phyloP scores from a whole-genome alignment of 2,797 vertebrate genomes.

The Malurus splendens region DNA sequence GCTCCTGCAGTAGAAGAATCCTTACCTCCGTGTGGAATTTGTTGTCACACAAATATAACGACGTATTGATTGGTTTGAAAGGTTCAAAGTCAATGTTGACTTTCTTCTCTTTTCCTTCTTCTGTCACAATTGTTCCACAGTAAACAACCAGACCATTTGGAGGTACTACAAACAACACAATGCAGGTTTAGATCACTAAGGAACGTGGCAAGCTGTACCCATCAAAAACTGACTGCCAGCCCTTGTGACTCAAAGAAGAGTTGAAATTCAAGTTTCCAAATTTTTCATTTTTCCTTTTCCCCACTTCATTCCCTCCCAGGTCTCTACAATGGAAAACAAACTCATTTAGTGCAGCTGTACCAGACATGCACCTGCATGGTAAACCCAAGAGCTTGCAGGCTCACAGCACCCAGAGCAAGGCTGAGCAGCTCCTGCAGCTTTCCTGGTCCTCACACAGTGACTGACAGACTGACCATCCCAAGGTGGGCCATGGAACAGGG shows the following conservation, averaged over 20 bases:
- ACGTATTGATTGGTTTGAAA: constrained; percentile 99
- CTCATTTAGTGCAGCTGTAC: not conserved
- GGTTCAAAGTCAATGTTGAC: constrained; percentile 99
- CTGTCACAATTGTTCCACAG: constrained; percentile 99
- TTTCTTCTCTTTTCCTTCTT: constrained; percentile 99
- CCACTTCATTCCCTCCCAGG: not conserved
- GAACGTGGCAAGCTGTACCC: not conserved
- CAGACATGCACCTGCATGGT: not conserved
- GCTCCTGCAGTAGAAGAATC: not conserved
- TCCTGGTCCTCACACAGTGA: not conserved
- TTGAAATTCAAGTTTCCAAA: not conserved
- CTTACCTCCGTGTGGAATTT: constrained; percentile 99
- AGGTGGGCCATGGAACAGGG: not conserved
- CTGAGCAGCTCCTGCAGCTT: not conserved
- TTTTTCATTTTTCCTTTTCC: not conserved
- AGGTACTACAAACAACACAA: constrained; percentile 83
- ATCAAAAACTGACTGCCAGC: not conserved
- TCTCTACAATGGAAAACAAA: not conserved
- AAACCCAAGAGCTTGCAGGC: not conserved
- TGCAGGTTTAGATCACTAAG: not conserved
- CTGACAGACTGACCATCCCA: not conserved
- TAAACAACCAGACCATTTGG: constrained; percentile 99
- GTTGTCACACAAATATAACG: constrained; percentile 98
- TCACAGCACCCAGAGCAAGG: not conserved
- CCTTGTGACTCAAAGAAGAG: not conserved